Percentiles rank a stretch among this genome's conserved stretches.
phyloP scores from a whole-genome alignment of 2,113 vertebrate genomes.

The Orycteropus afer region DNA sequence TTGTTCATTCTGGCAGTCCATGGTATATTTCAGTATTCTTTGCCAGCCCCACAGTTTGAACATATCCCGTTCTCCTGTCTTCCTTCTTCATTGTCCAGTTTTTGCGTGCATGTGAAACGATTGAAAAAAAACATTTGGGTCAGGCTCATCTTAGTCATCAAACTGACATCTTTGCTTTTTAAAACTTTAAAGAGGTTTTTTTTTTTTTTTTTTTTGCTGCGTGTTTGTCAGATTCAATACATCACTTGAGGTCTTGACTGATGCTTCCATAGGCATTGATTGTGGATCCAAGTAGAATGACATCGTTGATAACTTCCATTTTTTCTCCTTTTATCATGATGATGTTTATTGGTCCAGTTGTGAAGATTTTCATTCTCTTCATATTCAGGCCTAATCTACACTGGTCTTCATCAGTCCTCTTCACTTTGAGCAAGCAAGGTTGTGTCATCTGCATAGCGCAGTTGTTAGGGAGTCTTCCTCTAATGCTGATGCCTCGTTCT shows the following conservation, averaged over 20 bases:
- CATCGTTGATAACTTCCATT: background rate
- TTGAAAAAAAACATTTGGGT: background rate
- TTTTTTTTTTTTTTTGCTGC: too few species aligned
- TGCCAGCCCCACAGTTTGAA: background rate
- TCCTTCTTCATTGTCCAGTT: background rate
- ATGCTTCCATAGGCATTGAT: background rate
- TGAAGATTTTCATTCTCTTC: background rate
- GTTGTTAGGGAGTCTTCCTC: too few species aligned
- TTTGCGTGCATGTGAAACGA: background rate
- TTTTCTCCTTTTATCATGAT: background rate
- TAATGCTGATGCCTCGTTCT: too few species aligned
- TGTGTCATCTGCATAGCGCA: too few species aligned
- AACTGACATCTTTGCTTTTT: background rate
- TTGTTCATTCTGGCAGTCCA: background rate
- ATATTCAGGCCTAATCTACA: too few species aligned
- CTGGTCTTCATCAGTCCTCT: too few species aligned
- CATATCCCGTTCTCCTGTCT: background rate
- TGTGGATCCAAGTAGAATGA: background rate
- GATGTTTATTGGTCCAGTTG: background rate
- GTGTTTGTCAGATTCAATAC: background rate
- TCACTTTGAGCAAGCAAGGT: too few species aligned
- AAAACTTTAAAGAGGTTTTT: background rate
- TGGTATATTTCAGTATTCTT: background rate
- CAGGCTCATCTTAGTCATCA: background rate
- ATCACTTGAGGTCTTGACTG: background rate